phyloP scores from a whole-genome alignment of 2,113 vertebrate genomes.

The Kryptolebias marmoratus region DNA sequence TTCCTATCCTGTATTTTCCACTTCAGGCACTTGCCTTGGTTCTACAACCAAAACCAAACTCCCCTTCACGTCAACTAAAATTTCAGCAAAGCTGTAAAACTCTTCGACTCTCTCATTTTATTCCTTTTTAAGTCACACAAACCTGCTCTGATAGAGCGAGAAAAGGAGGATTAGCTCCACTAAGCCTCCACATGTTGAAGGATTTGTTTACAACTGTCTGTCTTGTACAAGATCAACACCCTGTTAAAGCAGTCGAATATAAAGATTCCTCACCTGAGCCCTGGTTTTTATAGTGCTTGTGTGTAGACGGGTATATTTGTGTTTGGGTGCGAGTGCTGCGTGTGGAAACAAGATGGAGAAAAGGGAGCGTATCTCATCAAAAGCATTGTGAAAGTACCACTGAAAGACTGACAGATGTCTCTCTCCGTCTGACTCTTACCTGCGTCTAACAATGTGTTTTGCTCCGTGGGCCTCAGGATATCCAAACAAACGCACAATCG shows the following conservation, averaged over 20 bases:
- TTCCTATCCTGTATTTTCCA: too few species aligned
- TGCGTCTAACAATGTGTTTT: conserved; percentile 54
- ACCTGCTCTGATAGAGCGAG: conserved; percentile 21
- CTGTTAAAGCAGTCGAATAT: conserved; percentile 42
- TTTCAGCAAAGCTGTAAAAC: conserved; percentile 3
- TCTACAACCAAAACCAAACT: neutral
- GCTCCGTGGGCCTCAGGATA: conserved; percentile 39
- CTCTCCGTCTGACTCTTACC: conserved; percentile 54
- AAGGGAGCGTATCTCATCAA: conserved; percentile 53
- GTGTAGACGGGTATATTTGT: neutral
- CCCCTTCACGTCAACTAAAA: conserved; percentile 1
- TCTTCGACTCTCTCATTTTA: conserved; percentile 35
- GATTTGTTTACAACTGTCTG: conserved; percentile 73
- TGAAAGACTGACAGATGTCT: conserved; percentile 73
- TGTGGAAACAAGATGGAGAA: conserved; percentile 5
- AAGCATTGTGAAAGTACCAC: conserved; percentile 55
- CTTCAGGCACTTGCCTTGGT: too few species aligned
- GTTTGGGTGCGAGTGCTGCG: neutral
- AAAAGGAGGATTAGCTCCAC: conserved; percentile 42
- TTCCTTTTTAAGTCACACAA: conserved; percentile 42
- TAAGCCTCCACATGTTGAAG: conserved; percentile 66
- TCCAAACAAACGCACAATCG: conserved; percentile 11
- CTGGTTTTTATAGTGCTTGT: neutral
- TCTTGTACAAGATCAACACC: conserved; percentile 69
- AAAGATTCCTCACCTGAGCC: conserved; percentile 48